Evolutionary conservation across 2,888 invertebrate species (phyloP), one percentile per base, ranked within the genome.

Genomic region (Eupithecia subumbrata): DNA sequence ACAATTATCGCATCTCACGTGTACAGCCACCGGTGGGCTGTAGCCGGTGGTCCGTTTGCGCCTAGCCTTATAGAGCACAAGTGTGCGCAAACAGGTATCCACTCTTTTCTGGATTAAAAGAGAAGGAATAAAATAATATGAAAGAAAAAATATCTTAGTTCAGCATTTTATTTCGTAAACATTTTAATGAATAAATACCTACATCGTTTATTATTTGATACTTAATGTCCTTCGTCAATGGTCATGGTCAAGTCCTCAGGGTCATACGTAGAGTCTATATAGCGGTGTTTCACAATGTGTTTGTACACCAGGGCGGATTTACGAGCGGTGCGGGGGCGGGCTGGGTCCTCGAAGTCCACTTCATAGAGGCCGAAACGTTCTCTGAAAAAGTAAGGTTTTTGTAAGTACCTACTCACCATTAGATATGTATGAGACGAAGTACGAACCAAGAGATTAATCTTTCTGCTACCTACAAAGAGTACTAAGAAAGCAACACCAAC

Each of bases 221-320:
- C 25, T n/a, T 25, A 60, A 60, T 60, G 22, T 25, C 60, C 60
- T 60, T 60, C 25, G 14, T 60, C 60, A 25, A 60, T 60, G 25
- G 60, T 60, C 5, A 60, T 60, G 25, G 60, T 60, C 60, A 60
- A 60, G 1, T 60, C 60, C 12, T 60, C 25, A 14, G 60, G 60
- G 12, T 60, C 25, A 60, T 60, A 45, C 25, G 60, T 60, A 25
- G 5, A 14, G 60, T 60, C 60, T 4, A 60, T 60, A 12, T 14
- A 60, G 60, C 60, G 60, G 60, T 60, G 4, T 25, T 60, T 60
- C 2, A 60, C 1, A 14, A 60, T 60, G 60, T 60, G 60, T 60
- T 60, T 60, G 60, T 60, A 60, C 25, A 60, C 60, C 12, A 25
- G 60, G 9, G 60, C 60, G 60, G 60, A 60, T 60, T 60, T 22